phyloP scores from a whole-genome alignment of 2,888 invertebrate species.

The Coelogynopora nodosa region DNA sequence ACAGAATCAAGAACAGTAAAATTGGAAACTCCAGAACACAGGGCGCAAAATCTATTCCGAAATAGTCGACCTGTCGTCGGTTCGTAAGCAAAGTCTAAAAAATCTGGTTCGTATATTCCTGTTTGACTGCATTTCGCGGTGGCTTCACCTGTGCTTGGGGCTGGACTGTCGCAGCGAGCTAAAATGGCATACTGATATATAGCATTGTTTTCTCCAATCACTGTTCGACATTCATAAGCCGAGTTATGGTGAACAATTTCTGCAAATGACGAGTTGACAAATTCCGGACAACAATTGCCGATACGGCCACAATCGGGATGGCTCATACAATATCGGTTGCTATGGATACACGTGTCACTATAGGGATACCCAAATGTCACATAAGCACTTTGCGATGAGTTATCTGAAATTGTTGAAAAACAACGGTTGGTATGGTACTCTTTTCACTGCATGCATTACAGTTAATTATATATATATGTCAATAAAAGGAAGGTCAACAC shows the following conservation, averaged over 20 bases:
- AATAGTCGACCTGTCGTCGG: background rate
- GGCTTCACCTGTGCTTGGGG: background rate
- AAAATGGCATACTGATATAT: background rate
- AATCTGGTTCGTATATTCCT: background rate
- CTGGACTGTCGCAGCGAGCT: background rate
- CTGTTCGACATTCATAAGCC: background rate
- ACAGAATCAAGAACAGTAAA: background rate
- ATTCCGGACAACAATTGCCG: background rate
- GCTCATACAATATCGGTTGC: no score
- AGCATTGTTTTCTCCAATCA: no score
- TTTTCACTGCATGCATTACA: no score
- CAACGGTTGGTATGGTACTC: no score
- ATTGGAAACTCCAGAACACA: constrained; percentile 5
- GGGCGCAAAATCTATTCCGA: background rate
- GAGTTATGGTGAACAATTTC: background rate
- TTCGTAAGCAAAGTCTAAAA: background rate
- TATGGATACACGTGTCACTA: no score
- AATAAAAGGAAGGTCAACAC: no score
- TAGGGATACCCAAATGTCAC: no score
- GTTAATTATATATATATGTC: no score
- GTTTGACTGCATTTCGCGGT: background rate
- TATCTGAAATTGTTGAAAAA: no score
- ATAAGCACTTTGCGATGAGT: no score
- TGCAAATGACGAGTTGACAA: background rate
- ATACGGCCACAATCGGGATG: background rate